Percentiles rank a stretch among this genome's conserved stretches.
Conservation (phyloP, 2,888 invertebrate genomes). For the Ectemnius lituratus region DNA sequence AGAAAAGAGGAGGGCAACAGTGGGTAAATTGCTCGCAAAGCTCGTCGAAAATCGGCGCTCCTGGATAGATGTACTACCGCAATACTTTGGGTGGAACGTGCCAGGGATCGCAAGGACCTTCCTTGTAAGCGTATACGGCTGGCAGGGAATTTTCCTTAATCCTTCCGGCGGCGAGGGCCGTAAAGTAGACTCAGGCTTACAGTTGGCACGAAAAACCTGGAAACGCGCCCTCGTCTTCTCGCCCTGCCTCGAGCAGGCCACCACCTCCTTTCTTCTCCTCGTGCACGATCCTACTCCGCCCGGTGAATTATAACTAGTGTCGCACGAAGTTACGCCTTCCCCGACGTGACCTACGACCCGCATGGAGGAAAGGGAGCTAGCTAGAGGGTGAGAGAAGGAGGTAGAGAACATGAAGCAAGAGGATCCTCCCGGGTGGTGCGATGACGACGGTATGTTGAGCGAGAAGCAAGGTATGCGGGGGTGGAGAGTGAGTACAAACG, state of each 20-base stretch:
- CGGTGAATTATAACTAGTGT: constrained; percentile 63
- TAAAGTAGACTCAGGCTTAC: constrained; percentile 42
- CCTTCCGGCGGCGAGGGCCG: constrained; percentile 38
- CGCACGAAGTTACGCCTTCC: constrained; percentile 69
- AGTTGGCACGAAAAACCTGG: constrained; percentile 26
- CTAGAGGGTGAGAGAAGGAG: constrained; percentile 24
- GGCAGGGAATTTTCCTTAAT: constrained; percentile 45
- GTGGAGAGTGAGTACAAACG: constrained; percentile 50
- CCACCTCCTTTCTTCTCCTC: constrained; percentile 9
- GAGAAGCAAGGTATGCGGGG: not conserved
- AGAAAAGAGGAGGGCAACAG: constrained; percentile 4
- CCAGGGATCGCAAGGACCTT: constrained; percentile 17
- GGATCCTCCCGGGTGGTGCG: not conserved
- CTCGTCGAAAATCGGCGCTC: not conserved
- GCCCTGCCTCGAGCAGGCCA: not conserved
- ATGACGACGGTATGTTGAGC: not conserved
- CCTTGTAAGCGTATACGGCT: constrained; percentile 30
- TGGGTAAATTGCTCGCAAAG: not conserved
- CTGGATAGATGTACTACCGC: not conserved
- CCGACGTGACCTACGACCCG: constrained; percentile 63
- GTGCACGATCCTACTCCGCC: constrained; percentile 37
- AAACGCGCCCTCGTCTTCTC: constrained; percentile 24
- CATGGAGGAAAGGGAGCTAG: constrained; percentile 38
- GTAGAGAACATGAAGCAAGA: constrained; percentile 5
- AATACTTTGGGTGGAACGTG: constrained; percentile 23